A percentile compares a stretch with the other conserved stretches of the same genome.
Conservation (phyloP, 2,113 vertebrate species). For the Sialia sialis region DNA sequence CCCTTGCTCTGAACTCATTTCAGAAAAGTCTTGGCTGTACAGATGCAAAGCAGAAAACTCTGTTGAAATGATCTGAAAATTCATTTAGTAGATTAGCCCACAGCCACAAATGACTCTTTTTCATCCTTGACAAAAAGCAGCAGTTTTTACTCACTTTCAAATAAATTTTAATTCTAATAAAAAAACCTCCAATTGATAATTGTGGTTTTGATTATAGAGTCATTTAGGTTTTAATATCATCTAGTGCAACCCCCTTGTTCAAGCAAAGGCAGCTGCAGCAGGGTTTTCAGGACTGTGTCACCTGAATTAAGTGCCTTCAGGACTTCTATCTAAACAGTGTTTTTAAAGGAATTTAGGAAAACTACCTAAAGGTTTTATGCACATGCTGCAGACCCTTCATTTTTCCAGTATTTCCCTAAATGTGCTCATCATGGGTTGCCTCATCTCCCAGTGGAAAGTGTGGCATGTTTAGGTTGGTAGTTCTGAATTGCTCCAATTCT, state of each 20-base stretch:
- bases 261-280: neutral
- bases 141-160: neutral
- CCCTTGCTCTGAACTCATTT: neutral
- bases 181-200: neutral
- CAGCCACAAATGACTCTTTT: neutral
- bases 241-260: neutral
- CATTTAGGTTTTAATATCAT: neutral
- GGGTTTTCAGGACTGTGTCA: neutral
- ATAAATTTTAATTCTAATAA: neutral
- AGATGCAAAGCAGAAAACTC: neutral
- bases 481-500: neutral
- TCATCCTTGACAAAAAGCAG: neutral
- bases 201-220: neutral
- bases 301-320: neutral
- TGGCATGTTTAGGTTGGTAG: neutral
- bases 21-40: neutral
- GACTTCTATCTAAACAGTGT: neutral
- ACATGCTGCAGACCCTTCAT: accelerated
- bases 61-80: conserved; percentile 1
- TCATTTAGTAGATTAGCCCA: neutral
- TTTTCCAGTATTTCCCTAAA: neutral
- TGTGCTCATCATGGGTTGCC: neutral
- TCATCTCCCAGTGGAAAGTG: neutral
- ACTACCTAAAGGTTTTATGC: neutral
- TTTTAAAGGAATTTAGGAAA: neutral